Conservation (phyloP, 2,797 vertebrate genomes). For the Pseudochirops cupreus region DNA sequence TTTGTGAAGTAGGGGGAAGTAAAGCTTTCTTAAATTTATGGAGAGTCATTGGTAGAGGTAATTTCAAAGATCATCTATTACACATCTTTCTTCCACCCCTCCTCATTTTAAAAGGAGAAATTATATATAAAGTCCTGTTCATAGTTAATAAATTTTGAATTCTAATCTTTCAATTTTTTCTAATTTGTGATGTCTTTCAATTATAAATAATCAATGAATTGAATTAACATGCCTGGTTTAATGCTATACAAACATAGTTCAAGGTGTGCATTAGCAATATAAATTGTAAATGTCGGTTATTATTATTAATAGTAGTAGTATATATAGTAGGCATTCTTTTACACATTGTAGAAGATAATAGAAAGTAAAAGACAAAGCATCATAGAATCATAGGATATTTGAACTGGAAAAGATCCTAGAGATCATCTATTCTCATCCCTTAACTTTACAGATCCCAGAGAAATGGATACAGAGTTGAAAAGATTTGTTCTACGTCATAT, state of each 20-base stretch:
- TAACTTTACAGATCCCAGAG: background rate
- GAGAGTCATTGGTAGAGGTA: background rate
- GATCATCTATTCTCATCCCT: background rate
- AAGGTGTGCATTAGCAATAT: background rate
- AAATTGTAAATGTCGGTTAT: background rate
- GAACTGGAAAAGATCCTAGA: background rate
- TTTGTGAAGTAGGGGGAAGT: background rate
- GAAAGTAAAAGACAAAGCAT: background rate
- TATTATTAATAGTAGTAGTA: background rate
- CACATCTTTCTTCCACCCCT: background rate
- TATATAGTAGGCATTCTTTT: background rate
- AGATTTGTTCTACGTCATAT: background rate
- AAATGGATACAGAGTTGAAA: background rate
- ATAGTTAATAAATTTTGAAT: background rate
- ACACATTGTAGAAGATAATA: background rate
- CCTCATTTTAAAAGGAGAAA: background rate
- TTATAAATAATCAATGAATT: background rate
- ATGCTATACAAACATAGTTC: background rate
- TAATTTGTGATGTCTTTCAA: background rate
- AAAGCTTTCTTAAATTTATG: background rate
- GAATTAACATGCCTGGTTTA: background rate
- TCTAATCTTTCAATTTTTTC: background rate
- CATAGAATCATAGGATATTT: background rate
- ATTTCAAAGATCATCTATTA: slow-evolving; percentile 18
- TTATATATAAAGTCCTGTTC: background rate